Evolutionary conservation across 2,888 invertebrate species (phyloP), one percentile per base, ranked within the genome.

Genomic region (Lycaena phlaeas): DNA sequence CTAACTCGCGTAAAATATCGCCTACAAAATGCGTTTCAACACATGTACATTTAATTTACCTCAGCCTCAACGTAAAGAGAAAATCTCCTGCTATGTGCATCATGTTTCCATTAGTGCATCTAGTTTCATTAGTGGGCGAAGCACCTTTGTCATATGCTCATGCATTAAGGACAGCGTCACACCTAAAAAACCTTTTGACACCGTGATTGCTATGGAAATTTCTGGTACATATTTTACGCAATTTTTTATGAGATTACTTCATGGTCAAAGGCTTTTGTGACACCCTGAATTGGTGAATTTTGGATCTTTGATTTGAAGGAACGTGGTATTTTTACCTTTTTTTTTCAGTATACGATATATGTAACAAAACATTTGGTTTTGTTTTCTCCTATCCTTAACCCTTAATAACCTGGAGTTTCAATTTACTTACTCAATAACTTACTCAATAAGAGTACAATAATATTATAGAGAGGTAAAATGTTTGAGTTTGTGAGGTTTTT

Each of bases 41-140:
- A n/a, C n/a, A n/a, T n/a, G n/a, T n/a, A n/a, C n/a, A n/a, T n/a
- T n/a, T n/a, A n/a, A n/a, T n/a, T n/a, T n/a, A n/a, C n/a, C n/a
- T n/a, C n/a, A n/a, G n/a, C n/a, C n/a, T n/a, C 4, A 29, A 17
- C 17, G 40, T 31, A 46, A 46, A 46, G 46, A 29, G 42, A 48
- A 39, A 44, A 48, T 39, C 28, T 37, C 36, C 39, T 25, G 31
- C 15, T 22, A 31, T 43, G n/a, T n/a, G 42, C 43, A 45, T 42
- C 45, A 40, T 40, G 43, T 29, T 27, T 43, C 52, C 52, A 53
- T 53, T 51, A 53, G 51, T 40, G 49, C 26, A 41, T 40, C 44
- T 50, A 53, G 48, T 48, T 50, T 44, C 43, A 48, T 52, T 49
- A 49, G 31, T 26, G 17, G 18, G 14, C 17, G 38, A 14, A 14